Evolutionary conservation across 2,113 vertebrate genomes (phyloP).

Genomic region (Pantherophis guttatus): DNA sequence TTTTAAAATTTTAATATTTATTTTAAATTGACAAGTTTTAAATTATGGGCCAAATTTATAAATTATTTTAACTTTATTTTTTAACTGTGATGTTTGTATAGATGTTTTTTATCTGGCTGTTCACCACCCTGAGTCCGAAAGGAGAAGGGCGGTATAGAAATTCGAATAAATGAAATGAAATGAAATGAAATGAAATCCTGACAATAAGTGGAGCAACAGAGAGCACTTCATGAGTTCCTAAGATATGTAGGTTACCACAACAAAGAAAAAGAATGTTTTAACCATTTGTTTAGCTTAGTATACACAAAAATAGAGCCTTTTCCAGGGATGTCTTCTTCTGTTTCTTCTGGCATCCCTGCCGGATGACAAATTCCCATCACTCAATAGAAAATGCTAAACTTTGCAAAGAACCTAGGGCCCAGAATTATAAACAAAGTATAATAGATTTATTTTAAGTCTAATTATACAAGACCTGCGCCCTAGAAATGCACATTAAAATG

Average conservation of each 20-base stretch:
- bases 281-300: background rate
- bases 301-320: slow-evolving; percentile 38
- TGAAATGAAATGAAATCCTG: too few species aligned
- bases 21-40: too few species aligned
- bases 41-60: too few species aligned
- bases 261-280: background rate
- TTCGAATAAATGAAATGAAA: too few species aligned
- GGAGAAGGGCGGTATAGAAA: too few species aligned
- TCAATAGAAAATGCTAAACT: slow-evolving; percentile 25
- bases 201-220: background rate
- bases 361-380: background rate
- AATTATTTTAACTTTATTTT: too few species aligned
- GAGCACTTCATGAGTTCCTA: background rate
- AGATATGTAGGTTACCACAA: slow-evolving; percentile 16
- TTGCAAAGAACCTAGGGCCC: slow-evolving; percentile 29
- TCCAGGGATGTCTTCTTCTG: background rate
- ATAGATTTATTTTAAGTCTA: slow-evolving; percentile 40
- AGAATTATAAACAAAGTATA: slow-evolving; percentile 42
- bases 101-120: too few species aligned
- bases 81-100: too few species aligned
- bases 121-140: too few species aligned
- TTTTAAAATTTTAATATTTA: too few species aligned
- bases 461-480: slow-evolving; percentile 37
- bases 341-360: slow-evolving; percentile 23
- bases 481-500: slow-evolving; percentile 52